Evolutionary conservation across 92 coral and sea anemone genomes (phyloP).

Genomic region (Umimayanthus chanpuru): DNA sequence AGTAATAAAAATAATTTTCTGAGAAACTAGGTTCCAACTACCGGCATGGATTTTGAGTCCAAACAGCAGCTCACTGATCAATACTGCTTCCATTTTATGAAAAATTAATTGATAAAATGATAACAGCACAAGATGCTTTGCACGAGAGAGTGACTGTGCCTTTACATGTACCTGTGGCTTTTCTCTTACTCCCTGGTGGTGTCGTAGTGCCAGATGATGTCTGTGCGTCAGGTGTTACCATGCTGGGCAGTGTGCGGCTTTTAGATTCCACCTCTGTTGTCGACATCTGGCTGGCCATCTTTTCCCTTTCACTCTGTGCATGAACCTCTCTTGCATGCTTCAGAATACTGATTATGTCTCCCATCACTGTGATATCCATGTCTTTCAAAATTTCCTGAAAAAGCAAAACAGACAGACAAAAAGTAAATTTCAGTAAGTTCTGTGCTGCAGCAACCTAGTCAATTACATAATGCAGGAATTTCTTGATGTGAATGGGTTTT

Average conservation of each 20-base stretch:
- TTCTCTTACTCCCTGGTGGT: slow-evolving; percentile 41
- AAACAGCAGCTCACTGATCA: neutral
- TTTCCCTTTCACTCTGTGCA: slow-evolving; percentile 93
- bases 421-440: neutral
- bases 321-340: slow-evolving; percentile 91
- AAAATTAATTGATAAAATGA: no score
- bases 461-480: neutral
- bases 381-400: slow-evolving; percentile 90
- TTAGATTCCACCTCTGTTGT: slow-evolving; percentile 16
- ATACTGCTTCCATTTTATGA: no score
- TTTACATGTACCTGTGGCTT: slow-evolving; percentile 63
- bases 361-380: slow-evolving; percentile 94
- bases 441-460: neutral
- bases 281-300: slow-evolving; percentile 79
- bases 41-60: no score
- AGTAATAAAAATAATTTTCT: no score
- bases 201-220: slow-evolving; percentile 46
- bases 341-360: slow-evolving; percentile 91
- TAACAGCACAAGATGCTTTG: neutral
- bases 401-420: neutral
- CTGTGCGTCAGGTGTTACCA: slow-evolving; percentile 33
- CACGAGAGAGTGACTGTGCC: neutral
- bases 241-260: slow-evolving; percentile 10
- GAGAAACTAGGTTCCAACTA: no score
- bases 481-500: neutral